Evolutionary conservation across 2,797 vertebrate genomes (phyloP).

Genomic region (Syncerus caffer): DNA sequence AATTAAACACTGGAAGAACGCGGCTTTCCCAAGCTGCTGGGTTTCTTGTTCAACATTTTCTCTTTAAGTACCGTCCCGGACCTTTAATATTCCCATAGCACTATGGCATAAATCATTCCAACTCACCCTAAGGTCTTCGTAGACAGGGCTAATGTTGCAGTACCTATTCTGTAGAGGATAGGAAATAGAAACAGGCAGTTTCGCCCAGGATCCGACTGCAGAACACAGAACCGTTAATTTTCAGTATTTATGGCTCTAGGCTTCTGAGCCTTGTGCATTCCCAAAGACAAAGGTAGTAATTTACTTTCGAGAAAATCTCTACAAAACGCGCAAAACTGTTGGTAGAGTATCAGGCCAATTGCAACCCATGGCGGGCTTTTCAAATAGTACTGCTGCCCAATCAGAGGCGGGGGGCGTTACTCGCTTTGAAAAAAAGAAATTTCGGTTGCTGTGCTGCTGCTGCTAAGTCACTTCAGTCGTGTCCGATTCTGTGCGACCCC

Average conservation of each 20-base stretch:
- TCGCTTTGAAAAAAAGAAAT: background rate
- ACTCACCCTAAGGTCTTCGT: background rate
- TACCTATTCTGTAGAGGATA: background rate
- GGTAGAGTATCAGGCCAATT: background rate
- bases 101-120: background rate
- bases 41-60: background rate
- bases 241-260: no score
- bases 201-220: background rate
- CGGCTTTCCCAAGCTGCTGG: background rate
- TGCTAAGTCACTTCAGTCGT: no score
- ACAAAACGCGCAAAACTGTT: background rate
- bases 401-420: fast-evolving
- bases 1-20: background rate
- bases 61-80: background rate
- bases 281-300: background rate
- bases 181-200: background rate
- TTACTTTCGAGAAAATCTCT: background rate
- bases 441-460: no score
- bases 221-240: background rate
- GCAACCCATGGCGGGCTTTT: background rate
- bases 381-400: background rate
- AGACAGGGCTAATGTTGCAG: background rate
- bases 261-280: background rate
- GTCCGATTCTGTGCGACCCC: no score
- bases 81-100: background rate